Conservation (phyloP, 2,797 vertebrate species). For the Xiphorhynchus erythropygius region DNA sequence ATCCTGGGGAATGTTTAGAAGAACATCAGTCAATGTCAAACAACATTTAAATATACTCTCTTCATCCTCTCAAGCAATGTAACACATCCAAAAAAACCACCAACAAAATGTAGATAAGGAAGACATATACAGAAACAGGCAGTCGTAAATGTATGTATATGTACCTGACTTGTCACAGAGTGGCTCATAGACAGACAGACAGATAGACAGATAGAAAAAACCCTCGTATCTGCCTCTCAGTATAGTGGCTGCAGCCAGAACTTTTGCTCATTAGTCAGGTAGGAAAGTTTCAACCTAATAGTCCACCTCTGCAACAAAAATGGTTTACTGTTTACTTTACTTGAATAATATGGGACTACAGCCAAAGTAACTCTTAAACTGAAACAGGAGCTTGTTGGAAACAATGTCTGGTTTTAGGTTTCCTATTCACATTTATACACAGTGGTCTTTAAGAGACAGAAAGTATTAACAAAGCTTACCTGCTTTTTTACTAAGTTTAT, state of each 20-base stretch:
- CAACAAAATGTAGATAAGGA: neutral
- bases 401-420: neutral
- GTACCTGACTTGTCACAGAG: neutral
- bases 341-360: neutral
- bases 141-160: neutral
- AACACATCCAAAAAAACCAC: neutral
- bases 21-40: neutral
- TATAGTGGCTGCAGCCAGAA: neutral
- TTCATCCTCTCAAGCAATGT: neutral
- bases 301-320: neutral
- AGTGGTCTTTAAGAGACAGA: neutral
- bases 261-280: neutral
- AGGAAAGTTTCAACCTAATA: neutral
- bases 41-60: neutral
- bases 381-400: neutral
- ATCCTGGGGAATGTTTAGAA: neutral
- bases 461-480: conserved; percentile 76
- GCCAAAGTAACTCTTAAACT: neutral
- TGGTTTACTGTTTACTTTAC: neutral
- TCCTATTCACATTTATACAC: neutral
- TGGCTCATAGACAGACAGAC: neutral
- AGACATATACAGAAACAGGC: neutral
- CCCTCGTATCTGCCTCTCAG: neutral
- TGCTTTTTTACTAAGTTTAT: conserved; percentile 98
- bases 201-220: neutral